These are phyloP conservation scores for Dromius quadrimaculatus DNA, from an alignment of 2,888 invertebrate genomes.

Conservation along the genomic window DNA sequence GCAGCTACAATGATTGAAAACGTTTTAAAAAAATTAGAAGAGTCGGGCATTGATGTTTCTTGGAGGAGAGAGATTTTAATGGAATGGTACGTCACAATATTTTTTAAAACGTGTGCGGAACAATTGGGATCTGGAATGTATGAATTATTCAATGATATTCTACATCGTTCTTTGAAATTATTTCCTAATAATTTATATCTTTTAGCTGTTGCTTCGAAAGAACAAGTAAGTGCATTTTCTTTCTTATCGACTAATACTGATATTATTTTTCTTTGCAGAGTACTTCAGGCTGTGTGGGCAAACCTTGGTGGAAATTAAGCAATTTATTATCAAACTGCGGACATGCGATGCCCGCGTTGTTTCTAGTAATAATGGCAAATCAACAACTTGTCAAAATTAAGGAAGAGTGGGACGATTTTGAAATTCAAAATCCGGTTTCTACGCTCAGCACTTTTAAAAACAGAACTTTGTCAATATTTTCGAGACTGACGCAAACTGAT, in stretches of 20 bases:
- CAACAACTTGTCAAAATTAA: conserved; percentile 61
- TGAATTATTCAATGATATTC: conserved; percentile 64
- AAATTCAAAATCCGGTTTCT: conserved; percentile 19
- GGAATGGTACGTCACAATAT: conserved; percentile 65
- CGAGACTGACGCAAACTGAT: conserved; percentile 60
- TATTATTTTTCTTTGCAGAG: conserved; percentile 57
- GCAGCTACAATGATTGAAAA: conserved; percentile 63
- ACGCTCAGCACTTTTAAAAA: conserved; percentile 59
- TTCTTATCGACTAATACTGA: not conserved
- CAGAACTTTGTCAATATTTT: conserved; percentile 63
- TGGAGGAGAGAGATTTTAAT: conserved; percentile 66
- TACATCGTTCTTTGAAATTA: conserved; percentile 64
- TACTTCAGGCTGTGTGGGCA: conserved; percentile 63
- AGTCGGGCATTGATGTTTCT: conserved; percentile 52
- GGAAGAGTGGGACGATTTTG: conserved; percentile 55
- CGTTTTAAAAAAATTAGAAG: conserved; percentile 59
- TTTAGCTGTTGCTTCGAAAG: conserved; percentile 68
- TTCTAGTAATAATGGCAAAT: conserved; percentile 66
- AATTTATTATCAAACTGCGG: conserved; percentile 65
- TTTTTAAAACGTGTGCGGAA: conserved; percentile 62
- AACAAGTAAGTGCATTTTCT: conserved; percentile 63
- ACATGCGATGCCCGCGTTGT: conserved; percentile 67
- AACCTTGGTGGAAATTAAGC: conserved; percentile 71
- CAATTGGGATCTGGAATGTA: conserved; percentile 63
- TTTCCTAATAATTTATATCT: conserved; percentile 74